Conservation (phyloP, 2,113 vertebrate genomes). For the Rousettus leschenaultii region DNA sequence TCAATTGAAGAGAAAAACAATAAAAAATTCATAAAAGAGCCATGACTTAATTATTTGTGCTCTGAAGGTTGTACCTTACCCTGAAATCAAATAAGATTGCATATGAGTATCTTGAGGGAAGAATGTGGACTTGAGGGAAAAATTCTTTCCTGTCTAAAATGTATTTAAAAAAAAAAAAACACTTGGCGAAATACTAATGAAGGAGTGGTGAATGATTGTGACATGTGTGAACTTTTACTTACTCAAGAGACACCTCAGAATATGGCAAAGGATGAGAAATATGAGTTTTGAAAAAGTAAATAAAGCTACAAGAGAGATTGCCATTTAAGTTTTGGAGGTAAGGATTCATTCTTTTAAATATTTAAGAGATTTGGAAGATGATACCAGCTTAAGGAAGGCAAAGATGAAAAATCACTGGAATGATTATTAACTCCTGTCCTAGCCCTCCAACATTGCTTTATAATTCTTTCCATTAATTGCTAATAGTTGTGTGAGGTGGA, state of each 20-base stretch:
- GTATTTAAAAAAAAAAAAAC: neutral
- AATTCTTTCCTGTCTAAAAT: constrained; percentile 35
- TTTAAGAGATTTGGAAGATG: neutral
- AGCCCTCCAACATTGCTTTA: neutral
- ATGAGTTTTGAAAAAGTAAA: neutral
- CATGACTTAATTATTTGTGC: neutral
- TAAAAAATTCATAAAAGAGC: neutral
- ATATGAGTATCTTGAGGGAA: neutral
- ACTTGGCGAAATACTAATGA: constrained; percentile 9
- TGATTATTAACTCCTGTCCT: neutral
- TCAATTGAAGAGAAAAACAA: neutral
- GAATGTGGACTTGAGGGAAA: constrained; percentile 23
- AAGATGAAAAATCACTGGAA: neutral
- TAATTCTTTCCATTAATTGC: neutral
- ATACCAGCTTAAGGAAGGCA: neutral
- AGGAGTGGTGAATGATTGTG: neutral
- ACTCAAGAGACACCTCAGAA: neutral
- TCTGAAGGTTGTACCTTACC: neutral
- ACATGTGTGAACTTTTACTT: constrained; percentile 63
- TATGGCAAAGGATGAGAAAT: constrained; percentile 33
- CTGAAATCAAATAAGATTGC: neutral
- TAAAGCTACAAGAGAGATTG: neutral
- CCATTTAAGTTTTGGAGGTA: neutral
- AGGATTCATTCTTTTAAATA: neutral
- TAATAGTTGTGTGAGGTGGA: neutral